Conservation (phyloP, 2,888 invertebrate species). For the Calameuta idolon region DNA sequence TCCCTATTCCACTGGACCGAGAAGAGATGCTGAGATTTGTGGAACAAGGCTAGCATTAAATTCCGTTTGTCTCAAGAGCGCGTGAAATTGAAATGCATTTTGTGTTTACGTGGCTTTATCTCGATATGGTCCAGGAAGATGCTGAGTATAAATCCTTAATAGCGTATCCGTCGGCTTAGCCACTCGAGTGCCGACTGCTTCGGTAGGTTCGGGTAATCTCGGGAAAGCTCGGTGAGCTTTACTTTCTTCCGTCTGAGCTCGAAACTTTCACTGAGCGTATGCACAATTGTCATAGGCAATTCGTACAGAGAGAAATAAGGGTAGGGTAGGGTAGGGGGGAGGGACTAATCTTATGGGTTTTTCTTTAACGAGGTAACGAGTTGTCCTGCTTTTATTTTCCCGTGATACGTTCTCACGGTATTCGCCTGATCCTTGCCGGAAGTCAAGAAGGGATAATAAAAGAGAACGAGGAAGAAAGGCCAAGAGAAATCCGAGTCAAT, state of each 20-base stretch:
- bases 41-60: background rate
- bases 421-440: background rate
- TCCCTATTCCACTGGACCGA: background rate
- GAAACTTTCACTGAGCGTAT: background rate
- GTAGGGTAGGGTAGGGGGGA: background rate
- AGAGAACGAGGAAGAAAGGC: background rate
- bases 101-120: background rate
- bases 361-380: background rate
- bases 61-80: background rate
- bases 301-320: background rate
- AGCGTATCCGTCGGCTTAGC: background rate
- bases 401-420: background rate
- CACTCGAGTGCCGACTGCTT: background rate
- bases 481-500: background rate
- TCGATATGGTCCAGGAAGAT: background rate
- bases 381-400: background rate
- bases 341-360: background rate
- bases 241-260: background rate
- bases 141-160: background rate
- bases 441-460: background rate
- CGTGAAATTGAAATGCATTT: background rate
- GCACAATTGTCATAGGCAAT: background rate
- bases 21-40: background rate
- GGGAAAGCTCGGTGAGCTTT: background rate
- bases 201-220: background rate